Percentiles rank a stretch among this genome's conserved stretches.
Evolutionary conservation across 2,888 invertebrate genomes (phyloP).

Genomic region (Rhingia rostrata): DNA sequence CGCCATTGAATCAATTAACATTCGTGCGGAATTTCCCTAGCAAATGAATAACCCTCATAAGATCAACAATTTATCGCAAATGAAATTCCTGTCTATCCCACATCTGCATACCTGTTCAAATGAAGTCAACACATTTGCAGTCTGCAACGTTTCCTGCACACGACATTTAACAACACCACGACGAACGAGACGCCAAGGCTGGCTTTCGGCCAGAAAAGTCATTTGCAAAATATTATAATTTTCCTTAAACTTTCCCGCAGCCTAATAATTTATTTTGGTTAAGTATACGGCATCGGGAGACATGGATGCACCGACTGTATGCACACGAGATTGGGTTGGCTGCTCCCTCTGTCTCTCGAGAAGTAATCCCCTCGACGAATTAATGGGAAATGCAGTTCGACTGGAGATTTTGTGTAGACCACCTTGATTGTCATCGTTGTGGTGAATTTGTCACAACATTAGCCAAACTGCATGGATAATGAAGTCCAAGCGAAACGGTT

Average conservation of each 20-base stretch:
- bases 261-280: constrained; percentile 66
- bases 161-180: constrained; percentile 17
- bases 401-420: constrained; percentile 51
- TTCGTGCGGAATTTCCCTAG: neutral
- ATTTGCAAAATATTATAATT: constrained; percentile 72
- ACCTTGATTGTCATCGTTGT: constrained; percentile 71
- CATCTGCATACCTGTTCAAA: constrained; percentile 61
- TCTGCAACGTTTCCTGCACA: constrained; percentile 42
- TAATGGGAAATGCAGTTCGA: constrained; percentile 65
- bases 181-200: constrained; percentile 32
- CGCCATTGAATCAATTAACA: neutral
- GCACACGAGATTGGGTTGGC: too few relatives aligned
- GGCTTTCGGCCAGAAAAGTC: constrained; percentile 71
- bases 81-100: constrained; percentile 15
- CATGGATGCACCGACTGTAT: neutral
- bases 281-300: constrained; percentile 10
- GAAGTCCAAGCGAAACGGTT: constrained; percentile 43
- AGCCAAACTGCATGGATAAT: constrained; percentile 60
- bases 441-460: constrained; percentile 72
- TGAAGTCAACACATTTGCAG: constrained; percentile 39
- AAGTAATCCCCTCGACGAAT: constrained; percentile 42
- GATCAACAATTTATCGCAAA: constrained; percentile 39
- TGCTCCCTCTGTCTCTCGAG: too few relatives aligned
- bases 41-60: constrained; percentile 29
- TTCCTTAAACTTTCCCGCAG: constrained; percentile 37